phyloP scores from a whole-genome alignment of 1,140 invertebrate species.

The Bombus difficillimus region DNA sequence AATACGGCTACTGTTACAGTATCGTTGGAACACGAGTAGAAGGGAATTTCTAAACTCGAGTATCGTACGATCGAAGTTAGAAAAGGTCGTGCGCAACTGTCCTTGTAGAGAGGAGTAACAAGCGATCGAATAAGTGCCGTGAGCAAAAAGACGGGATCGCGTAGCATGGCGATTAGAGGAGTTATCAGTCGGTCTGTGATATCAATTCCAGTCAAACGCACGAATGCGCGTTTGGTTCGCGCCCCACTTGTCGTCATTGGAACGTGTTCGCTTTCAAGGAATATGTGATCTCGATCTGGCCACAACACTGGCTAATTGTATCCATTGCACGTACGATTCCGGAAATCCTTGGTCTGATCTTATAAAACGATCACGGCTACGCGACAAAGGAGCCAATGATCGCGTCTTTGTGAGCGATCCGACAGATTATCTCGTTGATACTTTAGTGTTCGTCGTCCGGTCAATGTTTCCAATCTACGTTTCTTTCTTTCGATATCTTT shows the following conservation, averaged over 20 bases:
- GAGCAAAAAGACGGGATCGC: conserved; percentile 65
- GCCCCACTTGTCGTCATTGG: conserved; percentile 8
- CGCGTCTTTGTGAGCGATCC: no score
- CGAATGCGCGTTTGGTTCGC: conserved; percentile 12
- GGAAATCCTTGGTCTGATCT: background rate
- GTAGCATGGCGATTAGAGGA: conserved; percentile 56
- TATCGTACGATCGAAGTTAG: background rate
- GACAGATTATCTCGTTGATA: background rate
- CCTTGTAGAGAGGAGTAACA: background rate
- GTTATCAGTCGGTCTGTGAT: conserved; percentile 62
- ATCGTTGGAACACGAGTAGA: background rate
- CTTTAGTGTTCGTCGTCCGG: no score
- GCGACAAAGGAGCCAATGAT: background rate
- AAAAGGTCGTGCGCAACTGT: conserved; percentile 32
- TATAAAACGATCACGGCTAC: background rate
- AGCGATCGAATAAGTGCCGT: conserved; percentile 64
- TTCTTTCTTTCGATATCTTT: background rate
- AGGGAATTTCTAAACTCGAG: background rate
- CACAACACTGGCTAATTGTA: background rate
- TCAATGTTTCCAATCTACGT: background rate
- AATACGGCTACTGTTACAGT: no score
- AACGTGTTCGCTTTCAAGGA: background rate
- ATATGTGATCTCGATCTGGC: background rate
- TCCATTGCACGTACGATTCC: background rate
- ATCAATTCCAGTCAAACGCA: conserved; percentile 54